Evolutionary conservation across 2,797 vertebrate species (phyloP), one percentile per base, ranked within the genome.

Genomic region (Gymnoscopelus microlampas): DNA sequence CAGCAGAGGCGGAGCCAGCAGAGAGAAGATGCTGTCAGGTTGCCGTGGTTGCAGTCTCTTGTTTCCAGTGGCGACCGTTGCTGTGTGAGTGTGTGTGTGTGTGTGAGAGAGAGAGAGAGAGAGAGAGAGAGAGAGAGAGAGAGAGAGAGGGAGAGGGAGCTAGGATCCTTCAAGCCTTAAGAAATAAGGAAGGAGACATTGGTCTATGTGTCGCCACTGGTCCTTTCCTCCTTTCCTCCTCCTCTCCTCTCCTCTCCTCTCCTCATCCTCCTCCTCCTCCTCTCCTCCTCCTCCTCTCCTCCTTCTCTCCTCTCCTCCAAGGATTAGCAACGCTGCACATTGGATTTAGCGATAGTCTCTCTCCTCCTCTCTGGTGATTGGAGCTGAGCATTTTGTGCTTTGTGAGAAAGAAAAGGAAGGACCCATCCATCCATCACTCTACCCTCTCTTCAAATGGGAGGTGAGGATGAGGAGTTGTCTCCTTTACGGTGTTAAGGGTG

Each of bases 1-100:
- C 55, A 73, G 71, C 13, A n/a, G 58, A 64, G 84, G 89, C 74
- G 87, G 86, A 88, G 86, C 74, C 70, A 73, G 57, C 39, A 55
- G 74, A 47, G 50, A 68, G 35, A 74, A 75, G 83, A 87, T 85
- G 85, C 86, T 85, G 82, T 87, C 80, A 79, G 83, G 90, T 91
- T 88, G 87, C 89, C 70, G 84, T 90, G 88, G 87, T 89, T 85
- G 83, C 85, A 88, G 75, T 81, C 84, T 84, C 76, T 61, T 13
- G 48, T 70, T 80, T 82, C 82, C 81, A 74, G 61, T 76, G 77
- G 71, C 15, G 60, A 78, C 67, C 26, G 44, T 81, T 19, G 26
- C 63, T 3, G 5, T 72, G 63, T 54, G 48, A 44, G 49, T 68
- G 60, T 65, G 15, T 58, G 47, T 35, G 62, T 23, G 29, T 58